These are phyloP conservation scores for Zoanthus solanderi DNA, from an alignment of 92 coral and sea anemone genomes.

Conservation along the genomic window DNA sequence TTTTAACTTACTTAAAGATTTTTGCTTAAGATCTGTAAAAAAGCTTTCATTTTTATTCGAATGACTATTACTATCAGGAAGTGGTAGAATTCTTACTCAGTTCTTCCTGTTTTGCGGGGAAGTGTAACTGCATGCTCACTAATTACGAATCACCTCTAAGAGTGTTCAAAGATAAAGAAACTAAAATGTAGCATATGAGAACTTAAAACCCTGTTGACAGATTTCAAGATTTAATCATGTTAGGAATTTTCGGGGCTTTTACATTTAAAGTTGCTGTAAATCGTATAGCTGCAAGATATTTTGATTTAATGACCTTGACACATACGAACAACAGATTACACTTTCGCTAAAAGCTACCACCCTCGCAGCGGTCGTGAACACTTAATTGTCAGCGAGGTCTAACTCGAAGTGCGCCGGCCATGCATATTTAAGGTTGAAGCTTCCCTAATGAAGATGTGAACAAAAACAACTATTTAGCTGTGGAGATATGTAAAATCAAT, in stretches of 20 bases:
- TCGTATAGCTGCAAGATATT: neutral
- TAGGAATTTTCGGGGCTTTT: slow-evolving; percentile 8
- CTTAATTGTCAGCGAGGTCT: slow-evolving; percentile 13
- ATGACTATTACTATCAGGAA: no score
- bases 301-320: neutral
- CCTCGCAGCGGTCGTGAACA: neutral
- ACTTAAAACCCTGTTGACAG: slow-evolving; percentile 15
- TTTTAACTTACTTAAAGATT: no score
- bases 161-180: slow-evolving; percentile 1
- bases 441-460: neutral
- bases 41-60: no score
- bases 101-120: neutral
- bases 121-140: neutral
- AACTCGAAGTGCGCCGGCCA: slow-evolving; percentile 7
- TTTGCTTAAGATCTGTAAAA: no score
- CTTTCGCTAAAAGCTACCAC: neutral
- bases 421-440: neutral
- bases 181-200: neutral
- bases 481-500: slow-evolving; percentile 24
- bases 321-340: neutral
- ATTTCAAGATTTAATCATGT: slow-evolving; percentile 37
- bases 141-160: neutral
- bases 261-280: neutral
- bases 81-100: no score
- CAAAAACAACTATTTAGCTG: neutral